Base-by-base conservation (phyloP, 1,140 invertebrate genomes). In the Drosophila mauritiana region DNA sequence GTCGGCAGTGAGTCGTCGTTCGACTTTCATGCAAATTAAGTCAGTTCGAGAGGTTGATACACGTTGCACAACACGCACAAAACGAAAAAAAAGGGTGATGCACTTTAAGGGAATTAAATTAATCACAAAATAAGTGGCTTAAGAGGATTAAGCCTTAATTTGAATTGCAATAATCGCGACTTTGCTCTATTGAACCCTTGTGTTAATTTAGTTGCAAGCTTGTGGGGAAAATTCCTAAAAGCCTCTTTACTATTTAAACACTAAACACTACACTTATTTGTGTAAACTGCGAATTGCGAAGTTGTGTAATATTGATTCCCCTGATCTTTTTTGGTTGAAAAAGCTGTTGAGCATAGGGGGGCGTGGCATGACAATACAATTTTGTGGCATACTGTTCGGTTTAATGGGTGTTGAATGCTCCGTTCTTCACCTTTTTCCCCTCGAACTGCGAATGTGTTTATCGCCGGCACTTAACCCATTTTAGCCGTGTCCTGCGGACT, bases 381-480 rank as follows among this genome's bases (percentile, higher is more conserved):
- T 31, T 34, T 31, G 58, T 27, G 13, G 6, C 22, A 20, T 17
- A 27, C 15, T 15, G 49, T 48, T 20, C n/a, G 20, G 6, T 56
- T 68, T 68, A 70, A 36, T 56, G 64, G 51, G 67, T 69, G 67
- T 70, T 40, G 64, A 70, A 36, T 70, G 67, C 64, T 15, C 4
- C 10, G 34, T 5, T 17, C 7, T 31, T 25, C 25, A 15, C 48
- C 27, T 55, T 69, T 46, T 39, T 22, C 4, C 4, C 22, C 25
- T n/a, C 42, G 8, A n/a, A 70, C 45, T 56, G 63, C 51, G 27
- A 70, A 48, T 56, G 67, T 69, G 67, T 70, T 70, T 70, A 70
- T 56, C 67, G 67, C 64, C 64, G 40, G 65, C 67, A 70, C 67
- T 70, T 70, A 70, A 70, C 67, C 67, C 65, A 70, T 70, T 70